phyloP scores from a whole-genome alignment of 2,797 vertebrate genomes.

The Macrochelys suwanniensis region DNA sequence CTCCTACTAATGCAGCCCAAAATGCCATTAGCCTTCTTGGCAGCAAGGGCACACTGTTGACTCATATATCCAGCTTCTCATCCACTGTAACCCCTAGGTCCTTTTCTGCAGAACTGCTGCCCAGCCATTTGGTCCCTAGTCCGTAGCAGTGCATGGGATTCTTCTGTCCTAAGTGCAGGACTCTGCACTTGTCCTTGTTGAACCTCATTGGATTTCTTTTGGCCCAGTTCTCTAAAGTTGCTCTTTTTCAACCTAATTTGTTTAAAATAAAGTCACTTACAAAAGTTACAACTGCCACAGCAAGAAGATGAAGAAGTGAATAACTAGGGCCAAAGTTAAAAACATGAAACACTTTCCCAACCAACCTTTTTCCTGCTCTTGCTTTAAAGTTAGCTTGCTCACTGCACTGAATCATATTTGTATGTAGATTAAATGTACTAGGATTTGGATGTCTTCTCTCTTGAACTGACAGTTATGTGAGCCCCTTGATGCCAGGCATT shows the following conservation, averaged over 20 bases:
- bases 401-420: background rate
- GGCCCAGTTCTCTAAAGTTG: too few relatives aligned
- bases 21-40: too few relatives aligned
- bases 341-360: background rate
- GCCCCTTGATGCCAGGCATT: background rate
- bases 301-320: background rate
- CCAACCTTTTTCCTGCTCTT: background rate
- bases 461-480: background rate
- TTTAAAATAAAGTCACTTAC: background rate
- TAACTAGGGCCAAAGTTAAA: background rate
- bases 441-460: background rate
- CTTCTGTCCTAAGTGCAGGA: too few relatives aligned
- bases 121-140: too few relatives aligned
- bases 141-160: too few relatives aligned
- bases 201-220: too few relatives aligned
- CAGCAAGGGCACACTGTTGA: too few relatives aligned
- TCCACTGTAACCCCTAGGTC: too few relatives aligned
- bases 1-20: too few relatives aligned
- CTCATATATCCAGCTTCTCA: too few relatives aligned
- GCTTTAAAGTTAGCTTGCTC: background rate
- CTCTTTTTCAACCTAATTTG: background rate
- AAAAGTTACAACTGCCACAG: background rate
- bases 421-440: background rate
- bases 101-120: too few relatives aligned
- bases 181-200: too few relatives aligned